Base-by-base conservation (phyloP, 2,888 invertebrate genomes). In the Dermolepida albohirtum region DNA sequence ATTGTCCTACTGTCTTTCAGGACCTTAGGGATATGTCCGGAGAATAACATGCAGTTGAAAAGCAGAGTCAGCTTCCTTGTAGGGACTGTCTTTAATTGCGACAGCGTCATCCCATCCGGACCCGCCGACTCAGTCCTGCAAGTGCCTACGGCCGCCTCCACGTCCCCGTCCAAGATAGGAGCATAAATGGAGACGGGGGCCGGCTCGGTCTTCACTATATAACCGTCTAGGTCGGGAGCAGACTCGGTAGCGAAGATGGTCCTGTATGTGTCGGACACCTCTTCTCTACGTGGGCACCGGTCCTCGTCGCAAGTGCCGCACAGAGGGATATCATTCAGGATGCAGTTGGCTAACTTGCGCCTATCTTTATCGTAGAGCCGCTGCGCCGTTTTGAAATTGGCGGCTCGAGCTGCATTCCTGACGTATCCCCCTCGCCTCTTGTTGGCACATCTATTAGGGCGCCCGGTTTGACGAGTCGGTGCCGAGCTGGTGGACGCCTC, bases 1-100 rank as follows among this genome's bases (percentile, higher is more conserved):
- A 50, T 49, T 4, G 68, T 70, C 34, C 59, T 34, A 5, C 29
- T 6, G 6, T 22, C 11, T 34, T 49, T 50, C 14, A 67, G 1
- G 27, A 2, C 0, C 5, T 14, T 7, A n/a, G 57, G 17, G 12
- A 16, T 10, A 12, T 29, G 27, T 4, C 52, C 52, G 29, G 14
- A 29, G 29, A 14, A 22, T 7, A 52, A 29, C 29, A 52, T 14
- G 10, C 10, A 6, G 12, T 52, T 52, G 52, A 52, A 52, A 8
- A 57, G 10, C 34, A 34, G 34, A 16, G 17, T 16, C n/a, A 16
- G 50, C 12, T 16, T 50, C 17, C 27, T 50, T 16, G 11, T n/a
- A 2, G 17, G 55, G 14, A 34, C 14, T 12, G 34, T 2, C 27
- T 14, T 52, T 11, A 55, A 12, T 14, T 55, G 39, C 34, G 55